Evolutionary conservation across 1,140 invertebrate genomes (phyloP).

Genomic region (Planococcus citri): DNA sequence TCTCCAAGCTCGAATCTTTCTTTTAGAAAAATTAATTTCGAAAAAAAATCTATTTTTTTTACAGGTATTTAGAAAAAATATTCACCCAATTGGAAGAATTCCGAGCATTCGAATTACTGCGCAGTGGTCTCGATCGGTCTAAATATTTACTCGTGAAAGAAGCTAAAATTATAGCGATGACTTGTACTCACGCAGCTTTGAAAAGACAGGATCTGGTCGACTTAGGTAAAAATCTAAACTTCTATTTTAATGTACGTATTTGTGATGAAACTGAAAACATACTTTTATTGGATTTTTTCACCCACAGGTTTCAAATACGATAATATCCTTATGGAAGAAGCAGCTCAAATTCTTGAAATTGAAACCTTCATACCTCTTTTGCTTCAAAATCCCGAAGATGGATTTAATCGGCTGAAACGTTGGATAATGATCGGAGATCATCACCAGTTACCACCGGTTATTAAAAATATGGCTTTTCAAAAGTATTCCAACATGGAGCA

Average conservation of each 20-base stretch:
- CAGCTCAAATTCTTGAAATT: slow-evolving; percentile 97
- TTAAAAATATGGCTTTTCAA: slow-evolving; percentile 99
- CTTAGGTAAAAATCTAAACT: slow-evolving; percentile 45
- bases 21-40: neutral
- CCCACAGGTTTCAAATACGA: slow-evolving; percentile 79
- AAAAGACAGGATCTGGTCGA: slow-evolving; percentile 93
- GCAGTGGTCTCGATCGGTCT: slow-evolving; percentile 87
- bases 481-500: slow-evolving; percentile 99
- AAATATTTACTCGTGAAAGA: slow-evolving; percentile 96
- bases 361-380: slow-evolving; percentile 98
- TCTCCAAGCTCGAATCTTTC: neutral
- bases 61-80: slow-evolving; percentile 82
- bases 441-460: slow-evolving; percentile 96
- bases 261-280: too few relatives aligned
- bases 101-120: slow-evolving; percentile 88
- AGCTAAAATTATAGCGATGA: slow-evolving; percentile 99
- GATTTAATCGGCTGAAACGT: slow-evolving; percentile 86
- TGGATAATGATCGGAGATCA: slow-evolving; percentile 99
- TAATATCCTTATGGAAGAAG: slow-evolving; percentile 99
- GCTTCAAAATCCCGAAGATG: slow-evolving; percentile 93
- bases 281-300: too few relatives aligned
- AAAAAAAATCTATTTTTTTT: neutral
- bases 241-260: neutral
- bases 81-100: slow-evolving; percentile 97
- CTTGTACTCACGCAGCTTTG: slow-evolving; percentile 96